A percentile compares a stretch with the other conserved stretches of the same genome.
Evolutionary conservation across 2,797 vertebrate genomes (phyloP).

Genomic region (Naso thynnoides): DNA sequence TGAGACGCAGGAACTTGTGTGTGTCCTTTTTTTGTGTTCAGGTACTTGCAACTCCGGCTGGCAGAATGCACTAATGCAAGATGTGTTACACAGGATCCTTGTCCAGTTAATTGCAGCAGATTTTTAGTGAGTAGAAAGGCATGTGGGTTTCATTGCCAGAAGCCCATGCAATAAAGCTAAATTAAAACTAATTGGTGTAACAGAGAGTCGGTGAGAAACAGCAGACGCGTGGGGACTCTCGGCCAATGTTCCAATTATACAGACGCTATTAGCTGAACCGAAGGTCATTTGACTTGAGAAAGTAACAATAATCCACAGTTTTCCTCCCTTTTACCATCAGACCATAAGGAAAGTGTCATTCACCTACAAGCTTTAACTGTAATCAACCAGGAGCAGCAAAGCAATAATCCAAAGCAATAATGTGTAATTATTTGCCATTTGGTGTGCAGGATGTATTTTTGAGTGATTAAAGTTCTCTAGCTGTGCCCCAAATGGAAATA

Average conservation of each 20-base stretch:
- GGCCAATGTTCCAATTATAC: slow-evolving; percentile 48
- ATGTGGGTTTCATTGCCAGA: slow-evolving; percentile 43
- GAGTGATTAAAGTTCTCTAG: slow-evolving; percentile 16
- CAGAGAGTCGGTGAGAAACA: slow-evolving; percentile 52
- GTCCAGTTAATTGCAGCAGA: slow-evolving; percentile 37
- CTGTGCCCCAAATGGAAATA: slow-evolving; percentile 27
- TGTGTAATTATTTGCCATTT: slow-evolving; percentile 47
- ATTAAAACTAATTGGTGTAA: slow-evolving; percentile 49
- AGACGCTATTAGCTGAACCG: slow-evolving; percentile 45
- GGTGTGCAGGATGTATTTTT: slow-evolving; percentile 16
- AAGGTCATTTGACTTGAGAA: slow-evolving; percentile 36
- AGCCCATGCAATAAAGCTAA: slow-evolving; percentile 37
- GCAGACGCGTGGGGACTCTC: slow-evolving; percentile 30
- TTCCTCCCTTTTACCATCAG: slow-evolving; percentile 39
- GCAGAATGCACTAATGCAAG: slow-evolving; percentile 23
- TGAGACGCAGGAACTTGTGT: slow-evolving; percentile 25
- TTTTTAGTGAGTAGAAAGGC: slow-evolving; percentile 45
- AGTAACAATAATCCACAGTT: slow-evolving; percentile 53
- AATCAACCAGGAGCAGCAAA: slow-evolving; percentile 35
- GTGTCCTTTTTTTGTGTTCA: slow-evolving; percentile 31
- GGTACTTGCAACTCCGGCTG: slow-evolving; percentile 11
- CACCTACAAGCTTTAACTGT: slow-evolving; percentile 45
- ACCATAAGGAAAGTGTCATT: slow-evolving; percentile 55
- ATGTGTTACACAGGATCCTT: slow-evolving; percentile 38
- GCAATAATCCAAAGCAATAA: slow-evolving; percentile 42